These are phyloP conservation scores for Cotesia typhae DNA, from an alignment of 1,140 invertebrate genomes.

Conservation along the genomic window DNA sequence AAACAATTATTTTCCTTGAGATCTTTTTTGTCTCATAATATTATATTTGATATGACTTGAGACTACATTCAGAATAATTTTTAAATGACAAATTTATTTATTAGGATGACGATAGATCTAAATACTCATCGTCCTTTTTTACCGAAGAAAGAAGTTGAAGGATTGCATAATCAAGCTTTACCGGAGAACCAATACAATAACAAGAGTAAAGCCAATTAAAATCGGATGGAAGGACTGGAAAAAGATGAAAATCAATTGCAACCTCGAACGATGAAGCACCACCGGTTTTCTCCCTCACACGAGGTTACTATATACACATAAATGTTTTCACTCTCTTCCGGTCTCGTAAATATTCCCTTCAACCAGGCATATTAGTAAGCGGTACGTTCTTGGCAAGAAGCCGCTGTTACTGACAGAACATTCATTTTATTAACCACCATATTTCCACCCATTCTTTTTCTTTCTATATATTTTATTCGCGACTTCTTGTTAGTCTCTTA, in stretches of 20 bases:
- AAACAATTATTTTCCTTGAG: no score
- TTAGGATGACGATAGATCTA: neutral
- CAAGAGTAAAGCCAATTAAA: conserved; percentile 39
- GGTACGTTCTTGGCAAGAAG: conserved; percentile 60
- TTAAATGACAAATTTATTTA: neutral
- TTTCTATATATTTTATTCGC: conserved; percentile 25
- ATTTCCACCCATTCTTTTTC: conserved; percentile 16
- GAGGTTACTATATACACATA: conserved; percentile 33
- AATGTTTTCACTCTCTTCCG: conserved; percentile 48
- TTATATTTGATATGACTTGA: no score
- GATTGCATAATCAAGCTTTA: conserved; percentile 22
- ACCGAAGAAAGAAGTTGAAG: conserved; percentile 12
- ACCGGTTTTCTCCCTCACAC: conserved; percentile 9
- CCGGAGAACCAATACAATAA: neutral
- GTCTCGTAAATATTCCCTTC: conserved; percentile 60
- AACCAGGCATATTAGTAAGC: conserved; percentile 56
- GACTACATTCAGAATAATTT: no score
- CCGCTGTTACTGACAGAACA: conserved; percentile 62
- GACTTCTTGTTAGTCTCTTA: conserved; percentile 24
- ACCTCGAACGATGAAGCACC: conserved; percentile 27
- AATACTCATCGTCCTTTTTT: neutral
- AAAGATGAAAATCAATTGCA: conserved; percentile 40
- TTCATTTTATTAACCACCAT: conserved; percentile 56
- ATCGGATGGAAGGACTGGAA: conserved; percentile 27
- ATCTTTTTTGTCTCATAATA: no score